Percentiles rank a stretch among this genome's conserved stretches.
phyloP scores from a whole-genome alignment of 2,113 vertebrate species.

The Phrynosoma blainvillii region DNA sequence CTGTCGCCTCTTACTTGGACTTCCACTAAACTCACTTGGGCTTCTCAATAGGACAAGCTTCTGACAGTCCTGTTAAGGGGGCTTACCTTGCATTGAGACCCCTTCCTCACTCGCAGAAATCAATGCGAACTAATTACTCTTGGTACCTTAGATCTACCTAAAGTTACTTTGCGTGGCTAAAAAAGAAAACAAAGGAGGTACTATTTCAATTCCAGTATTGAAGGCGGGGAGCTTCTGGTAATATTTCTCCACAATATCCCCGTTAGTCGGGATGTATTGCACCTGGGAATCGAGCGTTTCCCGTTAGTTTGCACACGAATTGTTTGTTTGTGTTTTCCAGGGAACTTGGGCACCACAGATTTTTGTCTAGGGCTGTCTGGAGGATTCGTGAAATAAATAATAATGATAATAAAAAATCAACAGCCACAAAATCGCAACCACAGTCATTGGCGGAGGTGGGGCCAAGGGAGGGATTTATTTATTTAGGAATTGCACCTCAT shows the following conservation, averaged over 20 bases:
- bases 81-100: background rate
- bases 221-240: background rate
- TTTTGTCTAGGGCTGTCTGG: background rate
- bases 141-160: background rate
- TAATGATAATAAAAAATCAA: background rate
- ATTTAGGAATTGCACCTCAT: background rate
- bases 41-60: background rate
- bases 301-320: background rate
- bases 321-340: background rate
- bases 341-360: background rate
- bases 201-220: background rate
- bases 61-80: background rate
- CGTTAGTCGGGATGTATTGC: background rate
- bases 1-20: too few species aligned
- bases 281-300: background rate
- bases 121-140: background rate
- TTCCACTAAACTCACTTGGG: background rate
- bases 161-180: background rate
- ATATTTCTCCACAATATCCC: background rate
- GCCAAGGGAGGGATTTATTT: background rate
- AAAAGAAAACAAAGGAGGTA: too few species aligned
- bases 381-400: background rate
- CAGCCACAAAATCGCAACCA: background rate
- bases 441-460: background rate
- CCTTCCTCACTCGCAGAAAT: background rate